Evolutionary conservation across 2,888 invertebrate species (phyloP).

Genomic region (Ceramica pisi): DNA sequence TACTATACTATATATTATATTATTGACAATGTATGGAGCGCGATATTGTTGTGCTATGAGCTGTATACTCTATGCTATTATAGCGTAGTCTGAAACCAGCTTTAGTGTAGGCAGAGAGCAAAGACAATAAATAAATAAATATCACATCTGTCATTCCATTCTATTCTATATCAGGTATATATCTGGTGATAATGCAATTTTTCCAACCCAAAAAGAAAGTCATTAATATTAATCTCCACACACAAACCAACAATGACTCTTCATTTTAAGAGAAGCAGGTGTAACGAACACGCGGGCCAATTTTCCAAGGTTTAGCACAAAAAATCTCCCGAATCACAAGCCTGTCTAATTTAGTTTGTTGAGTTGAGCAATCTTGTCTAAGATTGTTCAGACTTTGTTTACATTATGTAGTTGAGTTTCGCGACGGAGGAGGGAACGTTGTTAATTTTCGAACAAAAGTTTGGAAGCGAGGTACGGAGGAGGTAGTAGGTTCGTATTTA

Average conservation of each 20-base stretch:
- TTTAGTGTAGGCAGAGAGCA: no score
- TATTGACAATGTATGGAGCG: no score
- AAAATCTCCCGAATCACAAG: conserved; percentile 36
- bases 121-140: no score
- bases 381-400: conserved; percentile 67
- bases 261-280: conserved; percentile 33
- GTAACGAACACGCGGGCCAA: conserved; percentile 14
- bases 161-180: no score
- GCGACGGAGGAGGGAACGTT: conserved; percentile 52
- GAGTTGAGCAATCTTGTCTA: conserved; percentile 59
- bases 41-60: no score
- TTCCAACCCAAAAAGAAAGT: background rate
- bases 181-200: background rate
- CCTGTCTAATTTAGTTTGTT: conserved; percentile 60
- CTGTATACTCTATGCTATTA: no score
- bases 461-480: conserved; percentile 20
- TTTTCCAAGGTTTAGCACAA: conserved; percentile 28
- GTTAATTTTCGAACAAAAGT: conserved; percentile 60
- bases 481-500: background rate
- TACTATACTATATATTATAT: no score
- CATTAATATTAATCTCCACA: conserved; percentile 19
- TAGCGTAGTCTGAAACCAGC: no score
- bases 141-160: background rate
- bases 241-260: conserved; percentile 4
- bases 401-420: conserved; percentile 54